Evolutionary conservation across 2,888 invertebrate genomes (phyloP), one percentile per base, ranked within the genome.

Genomic region (Scaptomyza reducta): DNA sequence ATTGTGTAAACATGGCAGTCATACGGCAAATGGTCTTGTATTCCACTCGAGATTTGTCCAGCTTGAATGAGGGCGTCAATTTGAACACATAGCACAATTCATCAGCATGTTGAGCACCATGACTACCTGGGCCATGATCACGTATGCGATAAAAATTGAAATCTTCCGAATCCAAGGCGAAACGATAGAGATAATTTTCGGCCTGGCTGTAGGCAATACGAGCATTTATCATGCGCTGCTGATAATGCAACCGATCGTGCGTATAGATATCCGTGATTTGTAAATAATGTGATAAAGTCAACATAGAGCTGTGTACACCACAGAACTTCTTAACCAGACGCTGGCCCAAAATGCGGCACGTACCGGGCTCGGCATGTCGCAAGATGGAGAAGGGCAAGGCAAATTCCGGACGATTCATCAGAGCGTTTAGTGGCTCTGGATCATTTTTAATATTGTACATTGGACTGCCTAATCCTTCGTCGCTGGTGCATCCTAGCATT

Each of bases 151-250:
- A 84, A 13, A 88, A 77, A 70, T 91, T 91, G 22, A 90, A 90
- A 46, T 80, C 77, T 3, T 80, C 71, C 0, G 91, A 92, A 65
- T 92, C 90, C 46, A 89, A 89, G 33, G 87, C 87, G 45, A 92
- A 92, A 13, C 91, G 87, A 57, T 90, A 91, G 0, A 91, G 53
- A 70, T 89, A 91, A 0, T 88, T 91, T 3, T 88, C 81, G 2
- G 87, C 88, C 10, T 58, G 45, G 6, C 79, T 67, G 35, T 83
- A 76, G n/a, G 79, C 69, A 14, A 84, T 46, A 1, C 92, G 88
- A 0, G 89, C 81, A 5, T 70, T 54, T 0, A 90, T 31, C 6
- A 88, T 41, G 0, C 91, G 89, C 25, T 89, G 74, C 16, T 84
- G 72, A 0, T 77, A 57, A 64, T 91, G 91, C 67, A 89, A 73